Conservation (phyloP, 2,113 vertebrate species). For the Tragelaphus imberbis region DNA sequence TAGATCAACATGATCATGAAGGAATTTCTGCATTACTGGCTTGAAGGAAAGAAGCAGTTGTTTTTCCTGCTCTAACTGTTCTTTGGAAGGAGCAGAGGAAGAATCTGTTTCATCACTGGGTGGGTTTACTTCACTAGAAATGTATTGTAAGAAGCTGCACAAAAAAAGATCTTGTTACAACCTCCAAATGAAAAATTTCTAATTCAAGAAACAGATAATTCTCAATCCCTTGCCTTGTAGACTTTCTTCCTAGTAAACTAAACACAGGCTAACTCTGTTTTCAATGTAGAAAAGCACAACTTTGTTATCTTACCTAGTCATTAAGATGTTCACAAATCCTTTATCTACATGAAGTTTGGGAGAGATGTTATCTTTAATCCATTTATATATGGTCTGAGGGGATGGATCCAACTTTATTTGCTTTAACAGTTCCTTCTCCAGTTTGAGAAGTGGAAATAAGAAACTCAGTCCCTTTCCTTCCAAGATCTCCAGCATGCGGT, state of each 20-base stretch:
- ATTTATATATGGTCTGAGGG: slow-evolving; percentile 98
- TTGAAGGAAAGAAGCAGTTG: slow-evolving; percentile 96
- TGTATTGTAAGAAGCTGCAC: slow-evolving; percentile 96
- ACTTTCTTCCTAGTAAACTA: background rate
- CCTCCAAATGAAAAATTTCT: background rate
- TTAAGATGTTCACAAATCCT: slow-evolving; percentile 99
- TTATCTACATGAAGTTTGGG: slow-evolving; percentile 98
- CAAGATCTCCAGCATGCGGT: slow-evolving; percentile 98
- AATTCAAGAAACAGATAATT: background rate
- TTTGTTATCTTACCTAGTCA: slow-evolving; percentile 89
- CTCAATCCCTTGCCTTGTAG: background rate
- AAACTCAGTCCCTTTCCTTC: slow-evolving; percentile 98
- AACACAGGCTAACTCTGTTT: background rate
- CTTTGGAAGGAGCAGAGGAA: slow-evolving; percentile 92
- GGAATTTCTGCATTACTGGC: slow-evolving; percentile 99
- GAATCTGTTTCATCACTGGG: slow-evolving; percentile 88
- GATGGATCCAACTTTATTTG: slow-evolving; percentile 97
- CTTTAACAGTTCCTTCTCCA: slow-evolving; percentile 98
- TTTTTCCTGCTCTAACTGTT: slow-evolving; percentile 96
- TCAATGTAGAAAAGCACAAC: background rate
- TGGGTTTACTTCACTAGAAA: slow-evolving; percentile 93
- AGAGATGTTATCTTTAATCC: slow-evolving; percentile 99
- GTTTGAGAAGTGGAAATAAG: slow-evolving; percentile 97
- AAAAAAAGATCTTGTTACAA: background rate
- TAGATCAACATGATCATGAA: slow-evolving; percentile 96